Evolutionary conservation across 1,140 invertebrate species (phyloP).

Genomic region (Drosophila ananassae): DNA sequence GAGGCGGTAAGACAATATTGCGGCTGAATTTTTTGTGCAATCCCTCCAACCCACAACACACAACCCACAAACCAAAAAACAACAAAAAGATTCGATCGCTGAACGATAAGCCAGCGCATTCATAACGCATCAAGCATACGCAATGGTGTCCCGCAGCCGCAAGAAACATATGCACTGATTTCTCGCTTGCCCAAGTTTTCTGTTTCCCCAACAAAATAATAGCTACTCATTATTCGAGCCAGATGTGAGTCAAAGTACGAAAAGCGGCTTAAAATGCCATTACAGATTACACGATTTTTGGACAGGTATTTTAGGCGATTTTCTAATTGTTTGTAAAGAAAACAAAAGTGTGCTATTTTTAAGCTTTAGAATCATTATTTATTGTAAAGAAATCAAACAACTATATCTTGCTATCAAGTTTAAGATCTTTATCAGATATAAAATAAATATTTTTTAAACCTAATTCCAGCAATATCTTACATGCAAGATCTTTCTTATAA

Average conservation of each 20-base stretch:
- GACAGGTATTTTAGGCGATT: neutral
- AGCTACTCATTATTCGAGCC: slow-evolving; percentile 8
- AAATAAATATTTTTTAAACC: too few species aligned
- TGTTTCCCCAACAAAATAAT: neutral
- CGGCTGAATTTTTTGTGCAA: slow-evolving; percentile 40
- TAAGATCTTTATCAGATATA: too few species aligned
- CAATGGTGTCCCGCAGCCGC: slow-evolving; percentile 47
- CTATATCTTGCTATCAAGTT: too few species aligned
- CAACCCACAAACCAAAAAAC: slow-evolving; percentile 18
- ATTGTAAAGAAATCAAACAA: too few species aligned
- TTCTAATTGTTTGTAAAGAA: neutral
- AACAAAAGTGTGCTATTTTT: too few species aligned
- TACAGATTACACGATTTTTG: slow-evolving; percentile 29
- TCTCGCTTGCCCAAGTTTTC: slow-evolving; percentile 34
- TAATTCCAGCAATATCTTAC: too few species aligned
- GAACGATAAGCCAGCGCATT: slow-evolving; percentile 56
- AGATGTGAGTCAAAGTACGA: slow-evolving; percentile 31
- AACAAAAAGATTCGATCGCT: slow-evolving; percentile 37
- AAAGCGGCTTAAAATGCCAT: slow-evolving; percentile 38
- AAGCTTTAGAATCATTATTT: too few species aligned
- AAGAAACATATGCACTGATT: slow-evolving; percentile 18
- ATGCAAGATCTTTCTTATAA: too few species aligned
- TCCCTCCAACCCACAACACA: slow-evolving; percentile 1
- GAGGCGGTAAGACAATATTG: slow-evolving; percentile 29
- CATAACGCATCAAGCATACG: slow-evolving; percentile 72